Conservation (phyloP, 1,140 invertebrate genomes). For the Manduca sexta region DNA sequence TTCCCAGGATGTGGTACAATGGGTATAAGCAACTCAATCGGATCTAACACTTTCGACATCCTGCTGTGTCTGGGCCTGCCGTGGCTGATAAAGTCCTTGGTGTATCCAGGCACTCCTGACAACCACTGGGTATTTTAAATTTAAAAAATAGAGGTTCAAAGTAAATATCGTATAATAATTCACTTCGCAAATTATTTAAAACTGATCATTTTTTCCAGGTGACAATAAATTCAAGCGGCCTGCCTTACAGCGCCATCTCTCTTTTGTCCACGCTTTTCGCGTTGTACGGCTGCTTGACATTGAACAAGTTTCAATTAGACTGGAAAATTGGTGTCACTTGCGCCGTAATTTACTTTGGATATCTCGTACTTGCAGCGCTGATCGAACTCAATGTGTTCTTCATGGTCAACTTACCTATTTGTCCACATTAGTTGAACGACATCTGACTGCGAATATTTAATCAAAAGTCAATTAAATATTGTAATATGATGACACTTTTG, state of each 20-base stretch:
- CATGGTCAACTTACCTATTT: conserved; percentile 87
- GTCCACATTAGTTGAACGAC: conserved; percentile 45
- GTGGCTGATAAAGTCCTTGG: conserved; percentile 87
- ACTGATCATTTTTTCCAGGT: conserved; percentile 56
- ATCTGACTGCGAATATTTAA: no score
- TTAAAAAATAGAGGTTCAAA: not conserved
- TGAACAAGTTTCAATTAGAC: conserved; percentile 87
- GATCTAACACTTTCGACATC: conserved; percentile 92
- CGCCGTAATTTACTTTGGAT: conserved; percentile 84
- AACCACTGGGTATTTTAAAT: conserved; percentile 78
- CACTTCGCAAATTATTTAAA: no score
- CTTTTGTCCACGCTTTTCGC: conserved; percentile 84
- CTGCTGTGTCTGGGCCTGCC: conserved; percentile 87
- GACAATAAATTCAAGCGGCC: conserved; percentile 84
- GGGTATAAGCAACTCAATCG: conserved; percentile 91
- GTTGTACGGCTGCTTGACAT: conserved; percentile 83
- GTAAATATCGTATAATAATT: not conserved
- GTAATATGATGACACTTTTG: no score
- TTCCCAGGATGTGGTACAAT: conserved; percentile 81
- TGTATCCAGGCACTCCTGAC: conserved; percentile 80
- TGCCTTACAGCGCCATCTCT: conserved; percentile 88
- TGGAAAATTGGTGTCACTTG: conserved; percentile 84
- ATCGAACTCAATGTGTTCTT: conserved; percentile 93
- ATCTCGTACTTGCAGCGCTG: conserved; percentile 84
- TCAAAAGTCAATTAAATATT: no score